Evolutionary conservation across 2,797 vertebrate genomes (phyloP), one percentile per base, ranked within the genome.

Genomic region (Neosalanx taihuensis): DNA sequence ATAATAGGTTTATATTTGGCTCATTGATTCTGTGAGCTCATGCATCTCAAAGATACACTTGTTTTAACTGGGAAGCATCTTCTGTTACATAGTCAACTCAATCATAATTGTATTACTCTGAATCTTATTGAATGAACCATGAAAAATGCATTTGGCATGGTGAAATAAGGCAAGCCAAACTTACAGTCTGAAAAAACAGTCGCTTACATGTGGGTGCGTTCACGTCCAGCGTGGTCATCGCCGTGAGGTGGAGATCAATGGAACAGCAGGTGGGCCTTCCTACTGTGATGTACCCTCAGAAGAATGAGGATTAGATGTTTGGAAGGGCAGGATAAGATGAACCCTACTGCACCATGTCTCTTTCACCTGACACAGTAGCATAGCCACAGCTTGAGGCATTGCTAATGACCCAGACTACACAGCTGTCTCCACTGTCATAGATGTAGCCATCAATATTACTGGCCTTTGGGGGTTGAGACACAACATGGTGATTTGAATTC

Each of bases 321-420:
- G 85, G 83, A 89, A 81, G 89, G 82, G 83, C 77, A 72, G 83
- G 85, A 90, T 90, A 87, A 88, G 79, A 89, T 85, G 15, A n/a
- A 56, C 6, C 31, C 35, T 10, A 65, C 3, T 6, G 37, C n/a
- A n/a, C 37, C 26, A 15, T 13, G 35, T 17, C 5, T 56, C 51
- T 17, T 64, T 6, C 63, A 13, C n/a, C 33, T 64, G n/a, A 35
- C 13, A 20, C n/a, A 64, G 63, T 20, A 80, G 73, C 69, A 20
- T 74, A 73, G 80, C 79, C 70, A 68, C 78, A 67, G 74, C 81
- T 26, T 46, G 56, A 5, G 75, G 75, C 64, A 65, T 1, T 64
- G 69, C 70, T 90, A 88, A 91, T 85, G 83, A 90, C 82, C 79
- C 29, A n/a, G 20, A 6, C 37, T 18, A 23, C 73, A 71, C 79